Conservation (phyloP, 2,888 invertebrate genomes). For the Belgica antarctica region DNA sequence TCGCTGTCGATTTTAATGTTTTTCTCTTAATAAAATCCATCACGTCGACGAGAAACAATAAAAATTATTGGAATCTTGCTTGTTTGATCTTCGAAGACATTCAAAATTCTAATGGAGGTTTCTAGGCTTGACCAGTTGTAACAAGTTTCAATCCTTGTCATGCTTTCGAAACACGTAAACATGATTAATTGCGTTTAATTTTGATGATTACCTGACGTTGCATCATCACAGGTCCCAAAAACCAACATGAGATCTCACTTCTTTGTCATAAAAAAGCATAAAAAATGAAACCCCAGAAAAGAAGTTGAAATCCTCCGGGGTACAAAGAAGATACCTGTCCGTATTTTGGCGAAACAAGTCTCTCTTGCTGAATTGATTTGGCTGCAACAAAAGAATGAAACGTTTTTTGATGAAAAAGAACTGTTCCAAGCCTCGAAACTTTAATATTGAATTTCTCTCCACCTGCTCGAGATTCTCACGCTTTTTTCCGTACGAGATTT, state of each 20-base stretch:
- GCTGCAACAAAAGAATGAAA: slow-evolving; percentile 21
- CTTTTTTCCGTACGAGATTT: slow-evolving; percentile 40
- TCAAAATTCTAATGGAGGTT: slow-evolving; percentile 23
- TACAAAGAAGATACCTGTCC: slow-evolving; percentile 33
- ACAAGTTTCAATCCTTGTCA: neutral
- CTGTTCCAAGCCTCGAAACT: neutral
- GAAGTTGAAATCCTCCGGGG: slow-evolving; percentile 34
- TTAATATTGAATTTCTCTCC: slow-evolving; percentile 30
- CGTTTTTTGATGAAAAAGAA: neutral
- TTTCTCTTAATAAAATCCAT: neutral
- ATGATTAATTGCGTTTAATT: no score
- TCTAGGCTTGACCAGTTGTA: neutral
- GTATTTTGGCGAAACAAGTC: slow-evolving; percentile 38
- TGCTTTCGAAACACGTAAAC: neutral
- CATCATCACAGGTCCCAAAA: no score
- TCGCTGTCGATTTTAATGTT: no score
- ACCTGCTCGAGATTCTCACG: slow-evolving; percentile 44
- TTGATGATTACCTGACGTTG: neutral
- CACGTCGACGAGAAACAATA: slow-evolving; percentile 31
- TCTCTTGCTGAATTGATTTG: slow-evolving; percentile 38
- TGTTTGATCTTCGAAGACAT: slow-evolving; percentile 1
- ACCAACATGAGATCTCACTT: neutral
- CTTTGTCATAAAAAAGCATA: neutral
- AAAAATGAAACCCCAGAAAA: neutral
- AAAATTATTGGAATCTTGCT: slow-evolving; percentile 11